Evolutionary conservation across 2,113 vertebrate species (phyloP).

Genomic region (Empidonax traillii): DNA sequence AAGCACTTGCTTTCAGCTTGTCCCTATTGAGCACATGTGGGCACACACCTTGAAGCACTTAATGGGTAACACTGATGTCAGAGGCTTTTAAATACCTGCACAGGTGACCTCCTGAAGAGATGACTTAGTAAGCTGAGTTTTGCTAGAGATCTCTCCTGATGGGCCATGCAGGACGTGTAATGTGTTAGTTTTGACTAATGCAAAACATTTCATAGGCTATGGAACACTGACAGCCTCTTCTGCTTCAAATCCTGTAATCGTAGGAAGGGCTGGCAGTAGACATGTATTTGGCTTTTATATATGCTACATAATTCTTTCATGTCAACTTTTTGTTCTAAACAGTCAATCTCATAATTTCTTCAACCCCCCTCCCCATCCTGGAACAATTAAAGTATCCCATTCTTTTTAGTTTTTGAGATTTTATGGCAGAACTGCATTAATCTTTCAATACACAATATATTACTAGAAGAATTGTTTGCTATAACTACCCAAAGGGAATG

Average conservation of each 20-base stretch:
- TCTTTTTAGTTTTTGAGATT: neutral
- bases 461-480: neutral
- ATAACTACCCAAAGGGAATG: neutral
- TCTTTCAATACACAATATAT: neutral
- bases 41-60: neutral
- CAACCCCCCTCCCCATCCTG: no score
- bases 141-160: neutral
- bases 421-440: neutral
- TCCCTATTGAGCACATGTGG: neutral
- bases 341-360: neutral
- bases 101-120: rapidly evolving
- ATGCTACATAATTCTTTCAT: neutral
- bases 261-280: neutral
- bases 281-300: neutral
- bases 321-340: neutral
- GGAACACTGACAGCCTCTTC: neutral
- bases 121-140: neutral
- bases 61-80: neutral
- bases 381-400: neutral
- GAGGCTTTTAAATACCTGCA: neutral
- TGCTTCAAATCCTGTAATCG: neutral
- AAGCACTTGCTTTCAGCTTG: no score
- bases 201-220: neutral
- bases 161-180: neutral
- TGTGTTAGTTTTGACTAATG: neutral